A percentile compares a stretch with the other conserved stretches of the same genome.
Evolutionary conservation across 2,797 vertebrate species (phyloP).

Genomic region (Sebastes iracundus): DNA sequence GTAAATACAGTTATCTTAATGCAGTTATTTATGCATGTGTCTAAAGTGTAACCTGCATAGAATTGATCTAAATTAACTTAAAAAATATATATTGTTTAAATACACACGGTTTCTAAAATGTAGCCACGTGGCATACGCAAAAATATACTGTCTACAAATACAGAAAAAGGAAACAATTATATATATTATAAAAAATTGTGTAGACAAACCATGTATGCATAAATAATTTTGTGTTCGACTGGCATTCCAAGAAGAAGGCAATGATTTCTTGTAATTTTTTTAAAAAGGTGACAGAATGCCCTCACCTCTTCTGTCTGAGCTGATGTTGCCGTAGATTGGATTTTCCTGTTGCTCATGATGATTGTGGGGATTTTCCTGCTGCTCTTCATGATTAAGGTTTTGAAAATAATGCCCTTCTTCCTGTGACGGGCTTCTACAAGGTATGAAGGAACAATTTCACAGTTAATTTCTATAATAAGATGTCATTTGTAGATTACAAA

Average conservation of each 20-base stretch:
- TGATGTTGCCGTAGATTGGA: slow-evolving; percentile 85
- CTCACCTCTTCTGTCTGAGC: slow-evolving; percentile 68
- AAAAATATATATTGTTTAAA: background rate
- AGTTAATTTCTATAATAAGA: background rate
- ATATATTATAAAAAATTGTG: background rate
- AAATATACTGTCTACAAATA: background rate
- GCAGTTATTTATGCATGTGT: background rate
- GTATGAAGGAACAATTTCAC: background rate
- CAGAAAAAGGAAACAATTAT: background rate
- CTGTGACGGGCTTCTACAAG: slow-evolving; percentile 47
- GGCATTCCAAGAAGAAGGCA: background rate
- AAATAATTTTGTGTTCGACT: background rate
- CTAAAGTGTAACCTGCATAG: background rate
- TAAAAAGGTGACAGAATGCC: background rate
- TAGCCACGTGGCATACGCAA: background rate
- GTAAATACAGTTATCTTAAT: background rate
- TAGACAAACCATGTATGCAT: background rate
- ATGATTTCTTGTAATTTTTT: background rate
- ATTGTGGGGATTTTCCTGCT: slow-evolving; percentile 67
- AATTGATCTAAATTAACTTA: background rate
- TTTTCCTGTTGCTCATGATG: slow-evolving; percentile 70
- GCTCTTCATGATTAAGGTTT: slow-evolving; percentile 26
- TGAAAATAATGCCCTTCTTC: slow-evolving; percentile 45
- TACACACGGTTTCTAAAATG: background rate
- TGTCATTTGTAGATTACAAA: background rate